Evolutionary conservation across 2,888 invertebrate species (phyloP).

Genomic region (Drosophila dives): DNA sequence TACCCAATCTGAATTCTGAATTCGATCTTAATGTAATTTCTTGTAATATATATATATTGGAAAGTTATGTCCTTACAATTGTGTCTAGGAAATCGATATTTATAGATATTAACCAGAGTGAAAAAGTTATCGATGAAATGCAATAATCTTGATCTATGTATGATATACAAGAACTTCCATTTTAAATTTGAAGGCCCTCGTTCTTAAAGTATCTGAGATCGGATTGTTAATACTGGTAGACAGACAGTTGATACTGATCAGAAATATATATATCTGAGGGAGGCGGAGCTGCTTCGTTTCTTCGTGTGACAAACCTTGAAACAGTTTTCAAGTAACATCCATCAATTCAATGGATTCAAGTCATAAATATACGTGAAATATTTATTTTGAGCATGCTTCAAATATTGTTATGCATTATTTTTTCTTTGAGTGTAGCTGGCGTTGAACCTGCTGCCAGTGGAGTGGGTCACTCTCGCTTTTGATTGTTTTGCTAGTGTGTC

Average conservation of each 20-base stretch:
- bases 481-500: conserved; percentile 1
- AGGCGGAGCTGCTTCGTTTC: not conserved
- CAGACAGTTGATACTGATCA: too few relatives aligned
- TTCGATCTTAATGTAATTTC: not conserved
- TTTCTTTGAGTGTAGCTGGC: not conserved
- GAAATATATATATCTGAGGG: too few relatives aligned
- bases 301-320: not conserved
- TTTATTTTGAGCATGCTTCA: not conserved
- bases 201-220: not conserved
- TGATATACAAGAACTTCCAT: not conserved
- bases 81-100: not conserved
- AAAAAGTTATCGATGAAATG: not conserved
- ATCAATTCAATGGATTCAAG: too few relatives aligned
- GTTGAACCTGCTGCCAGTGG: not conserved
- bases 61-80: not conserved
- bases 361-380: not conserved
- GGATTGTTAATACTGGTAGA: too few relatives aligned
- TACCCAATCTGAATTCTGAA: not conserved
- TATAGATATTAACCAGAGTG: not conserved
- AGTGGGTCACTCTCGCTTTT: conserved; percentile 12
- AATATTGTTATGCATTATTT: not conserved
- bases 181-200: too few relatives aligned
- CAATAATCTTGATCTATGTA: not conserved
- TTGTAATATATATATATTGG: too few relatives aligned
- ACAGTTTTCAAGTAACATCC: not conserved